Conservation (phyloP, 2,113 vertebrate genomes). For the Atlantisia rogersi region DNA sequence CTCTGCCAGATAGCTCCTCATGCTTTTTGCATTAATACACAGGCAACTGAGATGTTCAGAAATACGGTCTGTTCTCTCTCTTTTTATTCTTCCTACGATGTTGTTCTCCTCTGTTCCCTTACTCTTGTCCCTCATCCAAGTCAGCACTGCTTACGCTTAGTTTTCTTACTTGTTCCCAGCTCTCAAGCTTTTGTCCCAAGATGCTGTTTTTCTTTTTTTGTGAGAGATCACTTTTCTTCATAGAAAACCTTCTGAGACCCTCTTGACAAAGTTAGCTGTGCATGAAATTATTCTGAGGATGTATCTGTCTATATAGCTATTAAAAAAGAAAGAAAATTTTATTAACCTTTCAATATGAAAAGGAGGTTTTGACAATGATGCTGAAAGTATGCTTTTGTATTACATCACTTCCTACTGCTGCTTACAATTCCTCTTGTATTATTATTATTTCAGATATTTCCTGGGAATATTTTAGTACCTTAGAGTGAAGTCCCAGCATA, state of each 20-base stretch:
- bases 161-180: slow-evolving; percentile 5
- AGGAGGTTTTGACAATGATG: not conserved
- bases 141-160: not conserved
- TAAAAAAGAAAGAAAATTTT: not conserved
- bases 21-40: slow-evolving; percentile 7
- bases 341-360: not conserved
- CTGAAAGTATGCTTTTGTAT: slow-evolving; percentile 1
- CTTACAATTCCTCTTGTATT: not conserved
- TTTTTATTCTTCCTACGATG: not conserved
- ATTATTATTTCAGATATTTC: slow-evolving; percentile 38
- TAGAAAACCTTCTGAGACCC: not conserved
- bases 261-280: not conserved
- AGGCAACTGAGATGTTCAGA: not conserved
- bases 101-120: slow-evolving; percentile 18
- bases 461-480: not conserved
- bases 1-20: slow-evolving; percentile 1
- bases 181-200: not conserved
- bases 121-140: slow-evolving; percentile 25
- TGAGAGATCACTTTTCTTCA: not conserved
- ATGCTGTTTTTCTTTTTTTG: not conserved
- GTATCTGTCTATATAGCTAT: not conserved
- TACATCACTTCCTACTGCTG: not conserved
- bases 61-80: not conserved
- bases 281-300: slow-evolving; percentile 20
- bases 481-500: not conserved